Evolutionary conservation across 2,113 vertebrate species (phyloP).

Genomic region (Microcebus lehilahytsara): DNA sequence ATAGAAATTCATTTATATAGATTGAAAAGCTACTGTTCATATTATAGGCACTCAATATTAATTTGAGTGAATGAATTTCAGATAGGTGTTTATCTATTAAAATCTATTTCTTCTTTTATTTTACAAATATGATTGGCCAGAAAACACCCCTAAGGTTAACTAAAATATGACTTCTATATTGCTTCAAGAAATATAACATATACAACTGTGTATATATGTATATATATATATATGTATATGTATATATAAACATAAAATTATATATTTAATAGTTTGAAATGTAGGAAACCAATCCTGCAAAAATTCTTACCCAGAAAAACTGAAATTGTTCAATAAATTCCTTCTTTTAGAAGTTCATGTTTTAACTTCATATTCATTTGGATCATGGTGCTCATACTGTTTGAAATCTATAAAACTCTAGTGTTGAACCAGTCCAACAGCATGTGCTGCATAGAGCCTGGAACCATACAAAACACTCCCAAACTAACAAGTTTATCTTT

Average conservation of each 20-base stretch:
- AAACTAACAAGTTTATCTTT: neutral
- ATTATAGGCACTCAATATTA: neutral
- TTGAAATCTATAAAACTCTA: neutral
- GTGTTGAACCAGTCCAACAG: accelerated
- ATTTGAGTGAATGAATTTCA: neutral
- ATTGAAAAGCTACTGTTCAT: neutral
- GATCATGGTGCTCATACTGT: too few species aligned
- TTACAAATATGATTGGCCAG: neutral
- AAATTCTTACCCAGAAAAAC: neutral
- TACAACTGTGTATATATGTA: too few species aligned
- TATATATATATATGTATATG: too few species aligned
- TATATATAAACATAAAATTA: neutral
- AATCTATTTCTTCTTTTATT: neutral
- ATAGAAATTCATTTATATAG: neutral
- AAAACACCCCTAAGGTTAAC: neutral
- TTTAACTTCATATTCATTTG: neutral
- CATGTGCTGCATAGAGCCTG: neutral
- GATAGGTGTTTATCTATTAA: neutral
- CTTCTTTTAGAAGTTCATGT: neutral
- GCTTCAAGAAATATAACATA: neutral
- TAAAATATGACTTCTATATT: neutral
- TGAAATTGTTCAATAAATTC: neutral
- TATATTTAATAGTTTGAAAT: neutral
- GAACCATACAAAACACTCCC: neutral
- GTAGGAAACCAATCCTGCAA: neutral